phyloP scores from a whole-genome alignment of 2,113 vertebrate species.

The Oncorhynchus clarkii region DNA sequence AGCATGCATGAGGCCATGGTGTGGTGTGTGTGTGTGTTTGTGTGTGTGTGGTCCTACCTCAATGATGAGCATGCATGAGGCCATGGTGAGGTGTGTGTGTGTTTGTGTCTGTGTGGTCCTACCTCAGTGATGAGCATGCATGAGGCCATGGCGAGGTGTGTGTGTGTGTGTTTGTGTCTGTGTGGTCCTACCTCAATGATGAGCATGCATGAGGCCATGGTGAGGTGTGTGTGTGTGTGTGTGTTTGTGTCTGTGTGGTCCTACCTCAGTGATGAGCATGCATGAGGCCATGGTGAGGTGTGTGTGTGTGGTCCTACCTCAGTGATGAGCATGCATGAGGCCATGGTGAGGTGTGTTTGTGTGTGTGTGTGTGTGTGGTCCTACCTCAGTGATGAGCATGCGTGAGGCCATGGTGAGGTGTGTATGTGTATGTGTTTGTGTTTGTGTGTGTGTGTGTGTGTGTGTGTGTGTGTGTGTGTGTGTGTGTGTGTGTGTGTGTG shows the following conservation, averaged over 20 bases:
- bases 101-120: background rate
- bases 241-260: constrained; percentile 78
- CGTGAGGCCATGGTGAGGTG: no score
- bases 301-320: background rate
- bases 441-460: no score
- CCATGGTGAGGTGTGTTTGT: background rate
- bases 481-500: constrained; percentile 9
- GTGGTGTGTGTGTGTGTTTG: background rate
- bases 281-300: background rate
- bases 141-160: background rate
- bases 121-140: no score
- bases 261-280: background rate
- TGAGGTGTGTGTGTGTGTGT: constrained; percentile 69
- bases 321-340: no score
- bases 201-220: background rate
- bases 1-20: background rate
- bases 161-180: background rate
- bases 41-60: background rate
- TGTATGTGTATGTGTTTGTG: background rate
- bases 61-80: no score
- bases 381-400: no score
- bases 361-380: no score
- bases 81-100: background rate
- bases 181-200: background rate
- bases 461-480: background rate